phyloP scores from a whole-genome alignment of 2,797 vertebrate species.

The Scleropages formosus region DNA sequence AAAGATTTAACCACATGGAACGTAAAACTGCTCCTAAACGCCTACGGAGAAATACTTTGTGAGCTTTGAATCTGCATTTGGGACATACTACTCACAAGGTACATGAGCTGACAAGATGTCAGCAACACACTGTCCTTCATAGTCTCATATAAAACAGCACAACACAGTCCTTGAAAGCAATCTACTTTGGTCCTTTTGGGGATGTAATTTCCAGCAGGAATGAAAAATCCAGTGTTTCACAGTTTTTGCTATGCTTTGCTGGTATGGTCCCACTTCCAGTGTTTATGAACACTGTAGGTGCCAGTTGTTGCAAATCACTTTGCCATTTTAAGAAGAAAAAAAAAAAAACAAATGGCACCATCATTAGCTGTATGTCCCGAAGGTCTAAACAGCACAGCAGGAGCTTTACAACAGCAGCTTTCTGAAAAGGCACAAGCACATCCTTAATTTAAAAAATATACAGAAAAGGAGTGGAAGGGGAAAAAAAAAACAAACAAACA shows the following conservation, averaged over 20 bases:
- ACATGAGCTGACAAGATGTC: background rate
- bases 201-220: background rate
- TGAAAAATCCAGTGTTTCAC: background rate
- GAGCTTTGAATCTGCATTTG: no score
- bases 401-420: slow-evolving; percentile 44
- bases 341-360: background rate
- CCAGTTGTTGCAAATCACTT: background rate
- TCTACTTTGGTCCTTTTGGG: background rate
- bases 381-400: background rate
- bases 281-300: background rate
- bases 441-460: background rate
- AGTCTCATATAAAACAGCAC: background rate
- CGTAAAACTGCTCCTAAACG: no score
- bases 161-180: background rate
- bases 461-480: no score
- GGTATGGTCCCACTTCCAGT: background rate
- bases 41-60: no score
- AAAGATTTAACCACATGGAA: no score
- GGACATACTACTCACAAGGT: background rate
- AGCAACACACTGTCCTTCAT: background rate
- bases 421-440: slow-evolving; percentile 41
- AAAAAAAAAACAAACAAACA: slow-evolving; percentile 2
- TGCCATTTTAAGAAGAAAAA: background rate
- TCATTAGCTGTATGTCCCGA: background rate
- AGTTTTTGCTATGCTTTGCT: background rate